Percentiles rank a stretch among this genome's conserved stretches.
These are phyloP conservation scores for Pachyseris speciosa DNA, from an alignment of 64 coral and sea anemone genomes.

Conservation along the genomic window DNA sequence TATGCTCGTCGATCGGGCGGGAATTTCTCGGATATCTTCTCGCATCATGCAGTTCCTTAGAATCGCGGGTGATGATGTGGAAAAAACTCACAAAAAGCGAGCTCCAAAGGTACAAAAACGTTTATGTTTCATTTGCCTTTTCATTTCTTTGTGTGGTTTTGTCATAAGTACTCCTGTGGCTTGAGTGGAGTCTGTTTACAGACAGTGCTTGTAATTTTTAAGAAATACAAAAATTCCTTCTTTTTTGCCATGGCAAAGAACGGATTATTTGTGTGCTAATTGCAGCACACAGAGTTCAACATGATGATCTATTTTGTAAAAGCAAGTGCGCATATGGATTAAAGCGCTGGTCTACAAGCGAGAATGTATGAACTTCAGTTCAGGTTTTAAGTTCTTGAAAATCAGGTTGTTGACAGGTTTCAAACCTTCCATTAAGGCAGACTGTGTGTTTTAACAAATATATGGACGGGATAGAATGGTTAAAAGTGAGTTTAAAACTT, in stretches of 20 bases:
- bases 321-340: neutral
- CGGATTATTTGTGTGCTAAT: too few species aligned
- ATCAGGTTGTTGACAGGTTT: too few species aligned
- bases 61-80: conserved; percentile 31
- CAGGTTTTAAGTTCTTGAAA: too few species aligned
- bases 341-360: too few species aligned
- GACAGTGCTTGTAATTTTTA: neutral
- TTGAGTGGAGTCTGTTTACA: neutral
- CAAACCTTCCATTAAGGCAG: too few species aligned
- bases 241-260: neutral
- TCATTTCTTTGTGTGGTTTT: neutral
- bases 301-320: neutral
- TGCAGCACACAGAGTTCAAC: neutral
- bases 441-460: too few species aligned
- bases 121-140: neutral
- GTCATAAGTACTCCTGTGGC: neutral
- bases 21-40: neutral
- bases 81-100: conserved; percentile 6
- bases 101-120: neutral
- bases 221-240: neutral
- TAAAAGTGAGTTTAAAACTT: too few species aligned
- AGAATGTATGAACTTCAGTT: too few species aligned
- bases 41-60: conserved; percentile 32
- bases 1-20: neutral
- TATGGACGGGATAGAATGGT: too few species aligned